Evolutionary conservation across 2,113 vertebrate species (phyloP).

Genomic region (Zapus hudsonius): DNA sequence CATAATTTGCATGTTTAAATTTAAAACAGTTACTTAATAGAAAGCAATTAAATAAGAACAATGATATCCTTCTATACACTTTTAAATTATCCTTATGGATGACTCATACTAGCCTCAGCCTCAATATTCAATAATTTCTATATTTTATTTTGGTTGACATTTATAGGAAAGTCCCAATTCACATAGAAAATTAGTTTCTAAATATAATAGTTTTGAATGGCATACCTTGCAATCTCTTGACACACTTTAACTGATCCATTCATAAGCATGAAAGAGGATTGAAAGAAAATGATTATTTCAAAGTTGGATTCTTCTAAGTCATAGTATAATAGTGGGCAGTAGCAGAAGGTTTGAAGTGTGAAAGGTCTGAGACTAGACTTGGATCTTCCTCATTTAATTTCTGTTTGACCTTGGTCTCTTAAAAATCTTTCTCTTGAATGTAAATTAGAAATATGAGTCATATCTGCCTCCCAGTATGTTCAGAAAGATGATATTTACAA

Average conservation of each 20-base stretch:
- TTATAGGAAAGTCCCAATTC: constrained; percentile 41
- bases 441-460: constrained; percentile 22
- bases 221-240: constrained; percentile 40
- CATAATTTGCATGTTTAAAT: constrained; percentile 10
- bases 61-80: not conserved
- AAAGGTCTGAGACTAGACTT: not conserved
- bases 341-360: not conserved
- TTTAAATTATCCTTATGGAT: constrained; percentile 5
- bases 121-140: constrained; percentile 37
- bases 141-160: constrained; percentile 51
- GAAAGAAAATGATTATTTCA: constrained; percentile 47
- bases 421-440: not conserved
- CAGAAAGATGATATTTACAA: constrained; percentile 46
- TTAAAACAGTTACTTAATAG: not conserved
- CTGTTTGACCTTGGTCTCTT: constrained; percentile 30
- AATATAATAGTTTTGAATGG: constrained; percentile 32
- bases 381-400: not conserved
- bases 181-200: constrained; percentile 53
- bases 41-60: constrained; percentile 29
- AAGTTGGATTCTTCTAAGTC: constrained; percentile 37
- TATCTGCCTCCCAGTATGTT: not conserved
- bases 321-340: not conserved
- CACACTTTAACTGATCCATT: constrained; percentile 14
- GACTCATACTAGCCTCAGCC: not conserved
- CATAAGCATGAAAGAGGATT: constrained; percentile 39